These are phyloP conservation scores for Stegophylla sp. DNA, from an alignment of 2,888 invertebrate species.

Conservation along the genomic window DNA sequence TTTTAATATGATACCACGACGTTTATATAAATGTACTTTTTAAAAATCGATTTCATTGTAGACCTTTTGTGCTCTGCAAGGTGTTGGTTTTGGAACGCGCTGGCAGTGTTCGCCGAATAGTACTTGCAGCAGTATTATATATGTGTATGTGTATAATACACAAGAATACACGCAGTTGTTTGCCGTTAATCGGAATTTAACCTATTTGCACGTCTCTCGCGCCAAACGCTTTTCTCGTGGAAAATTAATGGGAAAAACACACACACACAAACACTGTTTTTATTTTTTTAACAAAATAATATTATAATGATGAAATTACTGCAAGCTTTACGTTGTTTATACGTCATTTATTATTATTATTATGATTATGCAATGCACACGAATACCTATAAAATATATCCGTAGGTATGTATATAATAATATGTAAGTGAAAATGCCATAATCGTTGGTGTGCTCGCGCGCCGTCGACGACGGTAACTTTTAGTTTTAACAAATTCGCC, in stretches of 20 bases:
- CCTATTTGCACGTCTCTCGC: neutral
- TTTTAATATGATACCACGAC: slow-evolving; percentile 9
- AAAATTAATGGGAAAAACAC: slow-evolving; percentile 14
- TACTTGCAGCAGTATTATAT: too few species aligned
- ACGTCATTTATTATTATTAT: slow-evolving; percentile 6
- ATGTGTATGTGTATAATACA: neutral
- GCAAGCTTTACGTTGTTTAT: slow-evolving; percentile 35
- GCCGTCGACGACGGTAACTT: slow-evolving; percentile 12
- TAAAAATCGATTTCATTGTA: slow-evolving; percentile 10
- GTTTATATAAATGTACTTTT: too few species aligned
- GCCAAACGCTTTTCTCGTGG: slow-evolving; percentile 14
- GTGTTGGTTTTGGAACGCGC: neutral
- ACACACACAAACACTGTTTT: neutral
- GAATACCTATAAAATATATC: neutral
- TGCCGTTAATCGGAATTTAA: slow-evolving; percentile 27
- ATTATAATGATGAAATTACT: neutral
- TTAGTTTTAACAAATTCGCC: slow-evolving; percentile 48
- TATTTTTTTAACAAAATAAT: too few species aligned
- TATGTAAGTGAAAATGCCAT: neutral
- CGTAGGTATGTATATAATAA: neutral
- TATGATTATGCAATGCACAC: neutral
- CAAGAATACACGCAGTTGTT: neutral
- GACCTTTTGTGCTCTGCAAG: neutral
- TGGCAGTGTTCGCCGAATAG: too few species aligned
- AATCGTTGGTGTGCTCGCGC: neutral